Evolutionary conservation across 2,113 vertebrate genomes (phyloP).

Genomic region (Pangasianodon hypophthalmus): DNA sequence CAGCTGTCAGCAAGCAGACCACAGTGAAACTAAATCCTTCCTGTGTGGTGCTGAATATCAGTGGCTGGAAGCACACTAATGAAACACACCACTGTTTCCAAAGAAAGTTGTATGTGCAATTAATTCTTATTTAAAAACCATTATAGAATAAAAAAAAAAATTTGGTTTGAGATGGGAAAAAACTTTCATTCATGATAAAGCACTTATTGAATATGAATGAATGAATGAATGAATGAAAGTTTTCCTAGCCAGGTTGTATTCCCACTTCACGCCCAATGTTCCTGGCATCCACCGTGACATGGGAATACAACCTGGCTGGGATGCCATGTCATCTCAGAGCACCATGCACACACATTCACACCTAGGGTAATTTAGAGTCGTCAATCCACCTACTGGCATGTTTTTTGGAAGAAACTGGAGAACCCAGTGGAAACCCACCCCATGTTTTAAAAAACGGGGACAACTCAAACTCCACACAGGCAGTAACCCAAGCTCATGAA

Average conservation of each 20-base stretch:
- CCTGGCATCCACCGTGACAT: no score
- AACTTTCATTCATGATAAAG: no score
- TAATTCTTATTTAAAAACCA: not conserved
- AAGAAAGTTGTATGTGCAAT: conserved; percentile 25
- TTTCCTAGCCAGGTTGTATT: no score
- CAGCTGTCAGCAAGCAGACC: conserved; percentile 48
- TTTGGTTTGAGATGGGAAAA: not conserved
- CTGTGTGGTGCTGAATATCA: conserved; percentile 33
- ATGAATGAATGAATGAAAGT: no score
- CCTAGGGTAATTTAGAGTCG: not conserved
- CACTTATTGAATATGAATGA: no score
- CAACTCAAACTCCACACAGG: not conserved
- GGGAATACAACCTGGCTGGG: not conserved
- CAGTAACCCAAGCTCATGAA: not conserved
- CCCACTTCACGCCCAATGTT: no score
- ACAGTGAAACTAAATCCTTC: conserved; percentile 51
- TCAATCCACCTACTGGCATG: not conserved
- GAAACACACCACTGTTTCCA: conserved; percentile 2
- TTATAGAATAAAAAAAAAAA: not conserved
- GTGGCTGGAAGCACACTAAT: not conserved
- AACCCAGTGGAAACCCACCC: not conserved
- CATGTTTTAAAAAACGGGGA: not conserved
- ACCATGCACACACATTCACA: not conserved
- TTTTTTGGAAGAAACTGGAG: not conserved
- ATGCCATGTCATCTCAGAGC: not conserved